Conservation (phyloP, 2,113 vertebrate genomes). For the Psittacus erithacus region DNA sequence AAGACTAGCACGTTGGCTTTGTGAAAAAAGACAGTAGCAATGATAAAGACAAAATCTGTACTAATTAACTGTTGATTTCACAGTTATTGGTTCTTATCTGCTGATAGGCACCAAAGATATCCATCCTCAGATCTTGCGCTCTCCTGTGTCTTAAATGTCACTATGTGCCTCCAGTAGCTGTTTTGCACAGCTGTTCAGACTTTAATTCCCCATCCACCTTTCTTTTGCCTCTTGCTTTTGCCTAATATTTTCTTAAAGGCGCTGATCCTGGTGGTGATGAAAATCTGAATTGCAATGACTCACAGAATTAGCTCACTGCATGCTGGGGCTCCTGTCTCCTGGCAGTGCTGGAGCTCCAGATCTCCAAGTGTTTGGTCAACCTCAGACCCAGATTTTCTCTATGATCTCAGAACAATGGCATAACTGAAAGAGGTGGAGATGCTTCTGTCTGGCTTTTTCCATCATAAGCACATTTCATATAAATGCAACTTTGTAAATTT, state of each 20-base stretch:
- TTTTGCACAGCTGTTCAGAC: background rate
- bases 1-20: background rate
- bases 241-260: background rate
- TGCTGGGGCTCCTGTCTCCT: background rate
- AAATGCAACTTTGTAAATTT: background rate
- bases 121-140: background rate
- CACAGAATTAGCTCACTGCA: background rate
- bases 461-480: background rate
- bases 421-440: background rate
- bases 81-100: background rate
- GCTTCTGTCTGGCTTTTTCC: background rate
- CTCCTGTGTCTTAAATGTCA: accelerated
- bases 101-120: background rate
- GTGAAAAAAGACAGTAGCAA: background rate
- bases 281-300: background rate
- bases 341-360: background rate
- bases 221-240: background rate
- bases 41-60: background rate
- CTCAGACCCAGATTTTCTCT: background rate
- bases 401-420: background rate
- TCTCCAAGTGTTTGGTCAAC: background rate
- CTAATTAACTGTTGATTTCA: background rate
- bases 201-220: background rate
- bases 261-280: no score
- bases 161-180: background rate